A percentile compares a stretch with the other conserved stretches of the same genome.
These are phyloP conservation scores for Hoplodrina blanda DNA, from an alignment of 2,888 invertebrate genomes.

Conservation along the genomic window DNA sequence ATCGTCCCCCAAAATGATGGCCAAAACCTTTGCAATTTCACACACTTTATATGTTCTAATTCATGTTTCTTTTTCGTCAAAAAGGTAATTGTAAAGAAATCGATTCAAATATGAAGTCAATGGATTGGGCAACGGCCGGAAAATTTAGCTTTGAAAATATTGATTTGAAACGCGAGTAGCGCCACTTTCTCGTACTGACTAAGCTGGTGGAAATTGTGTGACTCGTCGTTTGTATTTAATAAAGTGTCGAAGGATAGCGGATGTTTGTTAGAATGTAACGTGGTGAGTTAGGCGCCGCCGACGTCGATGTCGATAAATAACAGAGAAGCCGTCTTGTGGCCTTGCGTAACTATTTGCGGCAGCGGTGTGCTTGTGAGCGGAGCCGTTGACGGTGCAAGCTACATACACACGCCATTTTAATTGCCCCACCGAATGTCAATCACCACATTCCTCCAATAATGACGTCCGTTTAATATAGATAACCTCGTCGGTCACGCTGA, in stretches of 20 bases:
- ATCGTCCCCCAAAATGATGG: constrained; percentile 5
- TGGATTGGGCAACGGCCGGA: constrained; percentile 11
- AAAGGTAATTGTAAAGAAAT: constrained; percentile 10
- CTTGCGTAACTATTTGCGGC: constrained; percentile 87
- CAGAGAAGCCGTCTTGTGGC: constrained; percentile 78
- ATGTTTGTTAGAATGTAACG: constrained; percentile 70
- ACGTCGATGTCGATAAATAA: constrained; percentile 78
- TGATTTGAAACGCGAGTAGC: constrained; percentile 37
- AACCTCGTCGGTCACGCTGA: constrained; percentile 63
- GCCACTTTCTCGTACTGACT: constrained; percentile 3
- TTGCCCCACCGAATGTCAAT: constrained; percentile 82
- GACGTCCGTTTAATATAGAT: constrained; percentile 67
- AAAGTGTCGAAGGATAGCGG: constrained; percentile 66
- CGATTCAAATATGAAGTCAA: constrained; percentile 24
- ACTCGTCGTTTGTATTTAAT: constrained; percentile 30
- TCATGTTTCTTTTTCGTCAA: neutral
- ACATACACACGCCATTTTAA: constrained; percentile 75
- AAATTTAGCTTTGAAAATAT: constrained; percentile 35
- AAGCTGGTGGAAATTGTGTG: constrained; percentile 13
- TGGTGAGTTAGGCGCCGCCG: constrained; percentile 70
- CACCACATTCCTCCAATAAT: constrained; percentile 78
- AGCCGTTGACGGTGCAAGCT: constrained; percentile 66
- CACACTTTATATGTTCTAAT: constrained; percentile 8
- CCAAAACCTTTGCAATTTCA: constrained; percentile 15
- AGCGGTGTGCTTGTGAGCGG: constrained; percentile 76